Evolutionary conservation across 2,888 invertebrate species (phyloP).

Genomic region (Diloba caeruleocephala): DNA sequence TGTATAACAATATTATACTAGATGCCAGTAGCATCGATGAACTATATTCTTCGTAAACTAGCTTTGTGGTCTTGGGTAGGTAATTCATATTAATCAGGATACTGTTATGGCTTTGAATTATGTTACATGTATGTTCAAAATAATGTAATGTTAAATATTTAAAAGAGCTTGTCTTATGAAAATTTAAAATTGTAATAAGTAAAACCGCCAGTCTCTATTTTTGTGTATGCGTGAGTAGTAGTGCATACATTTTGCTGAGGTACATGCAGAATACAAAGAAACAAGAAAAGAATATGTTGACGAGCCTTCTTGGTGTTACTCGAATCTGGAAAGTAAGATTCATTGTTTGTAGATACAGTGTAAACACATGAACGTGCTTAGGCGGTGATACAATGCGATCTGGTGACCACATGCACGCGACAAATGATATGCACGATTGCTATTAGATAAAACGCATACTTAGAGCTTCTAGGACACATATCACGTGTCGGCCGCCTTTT

Average conservation of each 20-base stretch:
- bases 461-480: background rate
- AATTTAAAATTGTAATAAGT: too few species aligned
- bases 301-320: conserved; percentile 20
- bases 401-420: conserved; percentile 43
- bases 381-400: conserved; percentile 44
- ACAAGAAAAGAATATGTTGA: conserved; percentile 26
- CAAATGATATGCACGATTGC: conserved; percentile 51
- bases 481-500: background rate
- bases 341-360: conserved; percentile 35
- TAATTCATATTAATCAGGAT: too few species aligned
- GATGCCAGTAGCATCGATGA: conserved; percentile 12
- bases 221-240: conserved; percentile 5
- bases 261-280: conserved; percentile 33
- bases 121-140: too few species aligned
- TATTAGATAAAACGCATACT: conserved; percentile 1
- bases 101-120: too few species aligned
- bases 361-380: conserved; percentile 40
- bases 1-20: conserved; percentile 39
- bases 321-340: conserved; percentile 22
- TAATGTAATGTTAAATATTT: too few species aligned
- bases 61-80: background rate
- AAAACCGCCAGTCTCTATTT: background rate
- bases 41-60: background rate
- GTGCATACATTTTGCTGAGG: conserved; percentile 6
- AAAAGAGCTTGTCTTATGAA: too few species aligned